Conservation (phyloP, 2,113 vertebrate genomes). For the Psammodynastes pulverulentus region DNA sequence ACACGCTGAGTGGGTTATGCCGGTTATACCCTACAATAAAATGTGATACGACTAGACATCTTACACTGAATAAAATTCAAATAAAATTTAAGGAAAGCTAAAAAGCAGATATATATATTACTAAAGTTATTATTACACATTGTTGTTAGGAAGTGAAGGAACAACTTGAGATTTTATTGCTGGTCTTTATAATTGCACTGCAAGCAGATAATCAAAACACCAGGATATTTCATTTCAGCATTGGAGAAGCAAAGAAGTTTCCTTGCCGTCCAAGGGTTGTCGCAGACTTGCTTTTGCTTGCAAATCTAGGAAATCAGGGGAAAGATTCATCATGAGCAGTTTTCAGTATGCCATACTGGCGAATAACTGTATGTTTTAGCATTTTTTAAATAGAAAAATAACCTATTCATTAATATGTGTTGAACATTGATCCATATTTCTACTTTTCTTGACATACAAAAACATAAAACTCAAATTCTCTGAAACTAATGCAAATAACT, state of each 20-base stretch:
- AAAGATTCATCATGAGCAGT: not conserved
- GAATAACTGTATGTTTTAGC: too few relatives aligned
- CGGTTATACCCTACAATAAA: conserved; percentile 39
- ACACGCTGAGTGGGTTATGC: not conserved
- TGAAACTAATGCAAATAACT: not conserved
- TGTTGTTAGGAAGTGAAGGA: not conserved
- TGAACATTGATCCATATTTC: not conserved
- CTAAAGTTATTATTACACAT: conserved; percentile 16
- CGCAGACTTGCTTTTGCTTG: conserved; percentile 87
- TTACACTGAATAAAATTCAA: conserved; percentile 64
- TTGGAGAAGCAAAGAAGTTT: conserved; percentile 89
- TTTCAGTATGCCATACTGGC: not conserved
- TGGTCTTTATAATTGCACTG: conserved; percentile 5
- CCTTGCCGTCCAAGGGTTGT: conserved; percentile 77
- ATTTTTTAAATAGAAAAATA: not conserved
- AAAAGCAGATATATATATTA: conserved; percentile 47
- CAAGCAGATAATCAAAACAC: conserved; percentile 14
- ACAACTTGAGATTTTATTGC: conserved; percentile 14
- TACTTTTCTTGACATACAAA: not conserved
- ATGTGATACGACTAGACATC: conserved; percentile 28
- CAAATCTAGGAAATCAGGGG: conserved; percentile 76
- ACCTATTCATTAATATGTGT: not conserved
- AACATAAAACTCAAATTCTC: not conserved
- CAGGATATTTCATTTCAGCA: conserved; percentile 75
- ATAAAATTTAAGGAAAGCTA: conserved; percentile 57